Conservation (phyloP, 2,888 invertebrate species). For the Mechanitis mazaeus region DNA sequence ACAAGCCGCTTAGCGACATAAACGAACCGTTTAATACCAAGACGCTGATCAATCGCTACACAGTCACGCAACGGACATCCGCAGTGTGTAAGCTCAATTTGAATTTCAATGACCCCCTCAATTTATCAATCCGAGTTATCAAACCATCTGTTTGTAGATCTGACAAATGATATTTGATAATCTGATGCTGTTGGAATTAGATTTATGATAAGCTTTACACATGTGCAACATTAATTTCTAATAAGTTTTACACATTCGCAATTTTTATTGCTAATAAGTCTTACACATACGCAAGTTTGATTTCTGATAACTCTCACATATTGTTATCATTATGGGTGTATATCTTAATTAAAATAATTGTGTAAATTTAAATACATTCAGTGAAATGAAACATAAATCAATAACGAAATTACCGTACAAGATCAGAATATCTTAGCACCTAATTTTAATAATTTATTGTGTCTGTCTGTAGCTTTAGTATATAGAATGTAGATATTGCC, state of each 20-base stretch:
- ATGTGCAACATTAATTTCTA: neutral
- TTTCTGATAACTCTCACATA: neutral
- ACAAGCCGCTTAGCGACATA: constrained; percentile 1
- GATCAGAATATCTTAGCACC: neutral
- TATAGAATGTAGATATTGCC: too few species aligned
- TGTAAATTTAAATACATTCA: neutral
- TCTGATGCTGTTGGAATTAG: neutral
- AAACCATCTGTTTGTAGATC: neutral
- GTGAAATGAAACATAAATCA: neutral
- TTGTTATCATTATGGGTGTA: too few species aligned
- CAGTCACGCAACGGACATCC: constrained; percentile 18
- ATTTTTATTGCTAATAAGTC: too few species aligned
- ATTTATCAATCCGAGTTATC: neutral
- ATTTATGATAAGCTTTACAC: too few species aligned
- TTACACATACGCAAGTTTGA: neutral
- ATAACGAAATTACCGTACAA: neutral
- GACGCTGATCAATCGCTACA: constrained; percentile 15
- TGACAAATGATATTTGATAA: neutral
- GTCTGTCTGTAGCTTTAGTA: too few species aligned
- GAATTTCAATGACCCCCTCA: constrained; percentile 16
- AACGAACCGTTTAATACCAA: constrained; percentile 11
- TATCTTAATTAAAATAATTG: too few species aligned
- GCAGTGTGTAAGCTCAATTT: constrained; percentile 15
- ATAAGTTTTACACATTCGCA: too few species aligned
- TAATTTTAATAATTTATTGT: neutral